These are phyloP conservation scores for Excalfactoria chinensis DNA, from an alignment of 2,113 vertebrate species.

Conservation along the genomic window DNA sequence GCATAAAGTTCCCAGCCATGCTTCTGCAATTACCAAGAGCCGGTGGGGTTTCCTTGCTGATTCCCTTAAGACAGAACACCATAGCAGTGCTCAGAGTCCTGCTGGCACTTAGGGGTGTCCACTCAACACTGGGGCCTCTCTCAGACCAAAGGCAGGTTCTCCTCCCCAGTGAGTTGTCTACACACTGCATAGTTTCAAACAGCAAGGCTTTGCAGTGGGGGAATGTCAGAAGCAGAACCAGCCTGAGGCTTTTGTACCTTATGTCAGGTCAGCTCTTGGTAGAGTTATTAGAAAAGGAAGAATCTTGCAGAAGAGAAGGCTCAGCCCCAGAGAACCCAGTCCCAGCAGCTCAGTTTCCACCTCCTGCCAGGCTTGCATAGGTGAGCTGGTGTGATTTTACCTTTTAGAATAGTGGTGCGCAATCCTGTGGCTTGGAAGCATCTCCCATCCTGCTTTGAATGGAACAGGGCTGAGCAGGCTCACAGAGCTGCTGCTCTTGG, in stretches of 20 bases:
- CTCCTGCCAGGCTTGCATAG: background rate
- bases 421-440: background rate
- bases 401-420: constrained; percentile 6
- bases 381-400: background rate
- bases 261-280: background rate
- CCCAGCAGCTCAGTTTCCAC: background rate
- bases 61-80: background rate
- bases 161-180: background rate
- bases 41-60: background rate
- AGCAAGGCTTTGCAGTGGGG: fast-evolving
- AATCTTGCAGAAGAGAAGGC: background rate
- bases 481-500: background rate
- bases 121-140: background rate
- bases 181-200: background rate
- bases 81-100: background rate
- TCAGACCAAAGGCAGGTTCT: background rate
- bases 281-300: background rate
- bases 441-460: background rate
- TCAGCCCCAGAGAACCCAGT: no score
- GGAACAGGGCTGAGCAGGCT: background rate
- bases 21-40: background rate
- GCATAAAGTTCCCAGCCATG: background rate
- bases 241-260: background rate
- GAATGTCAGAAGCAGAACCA: background rate
- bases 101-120: background rate